Conservation (phyloP, 35 echinoderm and acorn worm species). For the Anneissia japonica region DNA sequence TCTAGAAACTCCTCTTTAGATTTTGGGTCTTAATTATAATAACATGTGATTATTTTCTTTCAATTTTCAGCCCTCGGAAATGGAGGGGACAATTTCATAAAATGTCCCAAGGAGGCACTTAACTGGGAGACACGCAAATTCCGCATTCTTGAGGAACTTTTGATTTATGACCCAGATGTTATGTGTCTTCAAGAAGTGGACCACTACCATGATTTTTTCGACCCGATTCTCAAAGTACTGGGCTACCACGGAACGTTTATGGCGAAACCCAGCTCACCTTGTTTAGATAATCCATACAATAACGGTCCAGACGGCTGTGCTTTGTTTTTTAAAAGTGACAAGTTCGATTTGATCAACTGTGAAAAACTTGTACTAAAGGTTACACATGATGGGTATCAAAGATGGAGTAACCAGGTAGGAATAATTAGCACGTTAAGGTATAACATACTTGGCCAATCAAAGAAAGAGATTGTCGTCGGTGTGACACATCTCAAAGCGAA, state of each 20-base stretch:
- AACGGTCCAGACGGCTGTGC: slow-evolving; percentile 91
- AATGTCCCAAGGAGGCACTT: slow-evolving; percentile 65
- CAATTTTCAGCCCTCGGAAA: slow-evolving; percentile 59
- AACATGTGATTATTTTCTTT: not conserved
- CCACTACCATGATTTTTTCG: slow-evolving; percentile 85
- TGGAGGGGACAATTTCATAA: slow-evolving; percentile 93
- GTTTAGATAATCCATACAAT: slow-evolving; percentile 60
- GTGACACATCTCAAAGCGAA: slow-evolving; percentile 95
- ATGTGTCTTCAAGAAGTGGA: slow-evolving; percentile 94
- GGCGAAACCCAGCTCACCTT: slow-evolving; percentile 89
- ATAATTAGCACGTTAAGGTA: slow-evolving; percentile 53
- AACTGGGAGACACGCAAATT: slow-evolving; percentile 70
- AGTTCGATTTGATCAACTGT: slow-evolving; percentile 57
- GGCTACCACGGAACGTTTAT: slow-evolving; percentile 81
- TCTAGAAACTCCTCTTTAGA: too few species aligned
- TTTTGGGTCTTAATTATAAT: not conserved
- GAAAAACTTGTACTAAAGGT: slow-evolving; percentile 48
- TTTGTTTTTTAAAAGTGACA: slow-evolving; percentile 69
- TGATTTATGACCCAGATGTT: slow-evolving; percentile 94
- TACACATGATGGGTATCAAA: slow-evolving; percentile 1
- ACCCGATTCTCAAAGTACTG: slow-evolving; percentile 45
- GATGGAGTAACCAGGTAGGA: slow-evolving; percentile 68
- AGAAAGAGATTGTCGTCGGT: slow-evolving; percentile 48
- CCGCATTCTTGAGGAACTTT: slow-evolving; percentile 74
- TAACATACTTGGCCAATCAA: not conserved